These are phyloP conservation scores for Nycticorax nycticorax DNA, from an alignment of 2,113 vertebrate species.

Conservation along the genomic window DNA sequence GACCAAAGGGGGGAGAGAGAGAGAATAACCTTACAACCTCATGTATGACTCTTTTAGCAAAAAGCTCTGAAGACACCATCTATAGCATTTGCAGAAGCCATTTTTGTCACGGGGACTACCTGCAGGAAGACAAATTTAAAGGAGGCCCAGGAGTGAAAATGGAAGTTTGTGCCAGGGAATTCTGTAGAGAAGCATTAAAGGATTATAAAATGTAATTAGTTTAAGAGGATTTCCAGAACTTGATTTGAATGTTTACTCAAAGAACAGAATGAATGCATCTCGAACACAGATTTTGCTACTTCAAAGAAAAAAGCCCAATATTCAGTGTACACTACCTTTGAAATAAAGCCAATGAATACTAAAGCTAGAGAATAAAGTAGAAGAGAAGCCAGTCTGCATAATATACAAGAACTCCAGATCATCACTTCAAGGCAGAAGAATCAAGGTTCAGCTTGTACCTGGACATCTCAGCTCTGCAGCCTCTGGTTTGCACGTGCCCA, in stretches of 20 bases:
- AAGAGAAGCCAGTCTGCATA: neutral
- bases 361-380: neutral
- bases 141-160: neutral
- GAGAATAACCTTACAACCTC: neutral
- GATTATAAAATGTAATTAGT: neutral
- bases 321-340: neutral
- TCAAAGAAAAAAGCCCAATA: neutral
- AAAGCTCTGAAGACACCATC: neutral
- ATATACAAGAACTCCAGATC: neutral
- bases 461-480: neutral
- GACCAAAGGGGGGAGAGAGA: neutral
- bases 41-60: neutral
- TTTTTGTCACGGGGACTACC: neutral
- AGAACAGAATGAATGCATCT: neutral
- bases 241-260: neutral
- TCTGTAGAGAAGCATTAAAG: neutral
- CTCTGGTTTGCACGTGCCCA: neutral
- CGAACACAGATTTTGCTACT: neutral
- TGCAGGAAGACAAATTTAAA: neutral
- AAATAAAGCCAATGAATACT: neutral
- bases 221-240: neutral
- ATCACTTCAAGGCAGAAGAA: neutral
- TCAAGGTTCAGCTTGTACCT: neutral
- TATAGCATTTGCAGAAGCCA: neutral
- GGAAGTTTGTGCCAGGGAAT: neutral